Conservation (phyloP, 64 coral and sea anemone species). For the Pachyseris speciosa region DNA sequence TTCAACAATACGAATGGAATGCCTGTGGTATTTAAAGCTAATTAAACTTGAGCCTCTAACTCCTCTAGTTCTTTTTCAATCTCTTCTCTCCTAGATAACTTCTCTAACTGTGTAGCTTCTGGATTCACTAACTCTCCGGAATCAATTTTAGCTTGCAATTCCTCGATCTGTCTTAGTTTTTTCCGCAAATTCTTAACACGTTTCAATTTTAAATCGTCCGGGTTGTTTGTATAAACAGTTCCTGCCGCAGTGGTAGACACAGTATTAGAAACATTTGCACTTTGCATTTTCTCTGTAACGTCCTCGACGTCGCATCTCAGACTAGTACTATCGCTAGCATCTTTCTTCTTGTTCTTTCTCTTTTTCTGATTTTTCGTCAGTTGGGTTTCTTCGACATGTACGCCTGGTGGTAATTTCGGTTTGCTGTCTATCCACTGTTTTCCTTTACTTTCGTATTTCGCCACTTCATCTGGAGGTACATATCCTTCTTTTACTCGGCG, state of each 20-base stretch:
- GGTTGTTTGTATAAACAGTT: constrained; percentile 59
- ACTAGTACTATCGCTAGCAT: constrained; percentile 30
- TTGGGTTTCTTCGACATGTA: constrained; percentile 38
- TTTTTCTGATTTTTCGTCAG: constrained; percentile 91
- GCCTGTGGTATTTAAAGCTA: not conserved
- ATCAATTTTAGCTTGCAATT: constrained; percentile 89
- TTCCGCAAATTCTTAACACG: constrained; percentile 89
- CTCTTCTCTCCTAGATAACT: constrained; percentile 75
- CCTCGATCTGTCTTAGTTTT: constrained; percentile 91
- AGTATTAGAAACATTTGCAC: constrained; percentile 43
- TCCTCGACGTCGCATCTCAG: constrained; percentile 20
- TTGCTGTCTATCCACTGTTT: constrained; percentile 86
- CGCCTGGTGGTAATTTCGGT: constrained; percentile 79
- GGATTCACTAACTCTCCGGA: constrained; percentile 81
- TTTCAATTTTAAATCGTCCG: constrained; percentile 90
- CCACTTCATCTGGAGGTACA: constrained; percentile 94
- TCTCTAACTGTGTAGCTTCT: constrained; percentile 85
- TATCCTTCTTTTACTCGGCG: constrained; percentile 96
- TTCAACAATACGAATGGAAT: no score
- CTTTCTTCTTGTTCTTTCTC: constrained; percentile 75
- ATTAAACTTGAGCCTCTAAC: constrained; percentile 39
- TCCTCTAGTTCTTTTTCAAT: constrained; percentile 83
- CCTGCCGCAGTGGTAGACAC: constrained; percentile 47
- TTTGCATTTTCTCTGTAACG: constrained; percentile 62
- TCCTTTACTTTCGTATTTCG: constrained; percentile 99